Percentiles rank a stretch among this genome's conserved stretches.
Conservation (phyloP, 2,113 vertebrate genomes). For the Triplophysa rosa region DNA sequence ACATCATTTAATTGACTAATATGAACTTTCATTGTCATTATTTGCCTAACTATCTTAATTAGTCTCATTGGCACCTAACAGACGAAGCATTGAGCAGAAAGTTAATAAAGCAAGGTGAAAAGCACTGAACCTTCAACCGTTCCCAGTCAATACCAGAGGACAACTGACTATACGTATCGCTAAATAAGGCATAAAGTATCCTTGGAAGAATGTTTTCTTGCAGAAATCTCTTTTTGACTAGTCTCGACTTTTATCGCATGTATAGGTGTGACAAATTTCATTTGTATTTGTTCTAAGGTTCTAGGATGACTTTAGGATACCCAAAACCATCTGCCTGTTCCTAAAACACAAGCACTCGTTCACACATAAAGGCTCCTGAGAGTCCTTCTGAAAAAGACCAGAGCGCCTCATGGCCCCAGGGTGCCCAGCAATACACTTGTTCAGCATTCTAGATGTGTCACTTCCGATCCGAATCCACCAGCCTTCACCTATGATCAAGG, state of each 20-base stretch:
- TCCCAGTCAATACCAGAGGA: conserved; percentile 59
- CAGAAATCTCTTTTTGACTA: no score
- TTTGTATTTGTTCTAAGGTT: no score
- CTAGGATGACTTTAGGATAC: no score
- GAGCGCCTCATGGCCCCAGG: conserved; percentile 61
- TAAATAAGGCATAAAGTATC: no score
- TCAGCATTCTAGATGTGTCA: conserved; percentile 75
- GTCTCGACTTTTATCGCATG: no score
- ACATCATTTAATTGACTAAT: conserved; percentile 11
- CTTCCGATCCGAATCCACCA: conserved; percentile 65
- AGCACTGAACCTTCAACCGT: conserved; percentile 70
- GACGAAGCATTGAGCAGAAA: conserved; percentile 34
- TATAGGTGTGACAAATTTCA: no score
- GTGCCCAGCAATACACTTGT: conserved; percentile 59
- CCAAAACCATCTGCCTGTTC: conserved; percentile 50
- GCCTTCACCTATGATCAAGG: conserved; percentile 59
- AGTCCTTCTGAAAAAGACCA: conserved; percentile 62
- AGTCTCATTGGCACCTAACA: conserved; percentile 12
- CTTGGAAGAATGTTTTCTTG: no score
- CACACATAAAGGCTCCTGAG: conserved; percentile 31
- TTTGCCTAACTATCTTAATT: conserved; percentile 23
- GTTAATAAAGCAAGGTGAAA: conserved; percentile 61
- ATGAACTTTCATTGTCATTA: conserved; percentile 20
- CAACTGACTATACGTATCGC: background rate
- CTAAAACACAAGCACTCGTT: conserved; percentile 53